phyloP scores from a whole-genome alignment of 2,113 vertebrate genomes.

The Pipa parva region DNA sequence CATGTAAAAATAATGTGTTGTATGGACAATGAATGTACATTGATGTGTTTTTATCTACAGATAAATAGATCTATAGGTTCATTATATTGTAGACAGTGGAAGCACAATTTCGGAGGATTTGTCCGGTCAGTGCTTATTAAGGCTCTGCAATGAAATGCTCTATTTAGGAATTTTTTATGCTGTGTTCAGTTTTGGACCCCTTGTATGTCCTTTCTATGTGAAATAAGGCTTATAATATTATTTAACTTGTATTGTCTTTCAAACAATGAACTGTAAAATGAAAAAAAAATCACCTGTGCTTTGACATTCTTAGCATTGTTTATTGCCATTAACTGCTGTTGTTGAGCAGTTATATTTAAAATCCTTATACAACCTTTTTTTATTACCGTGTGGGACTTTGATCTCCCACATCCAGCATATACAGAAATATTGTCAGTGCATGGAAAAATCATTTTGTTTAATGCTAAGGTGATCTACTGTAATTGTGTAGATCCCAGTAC shows the following conservation, averaged over 20 bases:
- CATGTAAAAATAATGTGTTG: constrained; percentile 28
- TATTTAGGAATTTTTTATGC: constrained; percentile 8
- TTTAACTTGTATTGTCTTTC: constrained; percentile 28
- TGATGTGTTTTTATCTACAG: constrained; percentile 18
- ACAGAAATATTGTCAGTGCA: constrained; percentile 9
- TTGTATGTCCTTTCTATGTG: constrained; percentile 33
- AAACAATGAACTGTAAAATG: constrained; percentile 19
- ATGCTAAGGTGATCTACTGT: constrained; percentile 10
- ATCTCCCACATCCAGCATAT: not conserved
- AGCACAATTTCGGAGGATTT: not conserved
- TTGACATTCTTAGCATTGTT: constrained; percentile 22
- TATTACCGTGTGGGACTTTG: constrained; percentile 9
- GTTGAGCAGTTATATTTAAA: not conserved
- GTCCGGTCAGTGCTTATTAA: not conserved
- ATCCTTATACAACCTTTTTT: not conserved
- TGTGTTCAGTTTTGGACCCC: constrained; percentile 6
- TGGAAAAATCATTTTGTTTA: not conserved
- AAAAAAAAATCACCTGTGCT: constrained; percentile 2
- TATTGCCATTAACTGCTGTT: constrained; percentile 13
- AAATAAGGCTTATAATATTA: constrained; percentile 16
- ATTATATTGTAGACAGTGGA: not conserved
- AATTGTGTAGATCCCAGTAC: constrained; percentile 9
- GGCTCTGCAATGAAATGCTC: not conserved
- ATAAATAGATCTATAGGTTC: no score
- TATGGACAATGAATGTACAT: constrained; percentile 40